Conservation (phyloP, 1,140 invertebrate species). For the Drosophila setifemur region DNA sequence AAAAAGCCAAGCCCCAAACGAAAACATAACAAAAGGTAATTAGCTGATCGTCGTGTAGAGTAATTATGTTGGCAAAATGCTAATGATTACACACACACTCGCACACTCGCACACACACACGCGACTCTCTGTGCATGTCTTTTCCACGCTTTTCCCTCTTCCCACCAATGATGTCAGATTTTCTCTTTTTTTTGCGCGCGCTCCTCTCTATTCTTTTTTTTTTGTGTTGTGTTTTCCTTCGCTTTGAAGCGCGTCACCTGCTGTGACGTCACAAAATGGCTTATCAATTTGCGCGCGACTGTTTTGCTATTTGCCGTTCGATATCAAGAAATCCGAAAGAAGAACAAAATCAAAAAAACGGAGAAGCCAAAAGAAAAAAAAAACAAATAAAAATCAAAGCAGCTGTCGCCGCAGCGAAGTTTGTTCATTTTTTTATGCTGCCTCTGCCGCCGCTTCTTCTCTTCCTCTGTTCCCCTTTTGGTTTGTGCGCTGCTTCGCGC, state of each 20-base stretch:
- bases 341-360: too few species aligned
- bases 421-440: not conserved
- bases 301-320: not conserved
- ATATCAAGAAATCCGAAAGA: not conserved
- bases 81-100: too few species aligned
- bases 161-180: not conserved
- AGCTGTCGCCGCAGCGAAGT: not conserved
- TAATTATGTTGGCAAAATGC: slow-evolving; percentile 34
- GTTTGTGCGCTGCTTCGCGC: slow-evolving; percentile 7
- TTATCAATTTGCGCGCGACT: slow-evolving; percentile 2
- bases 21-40: not conserved
- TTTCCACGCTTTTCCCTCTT: not conserved
- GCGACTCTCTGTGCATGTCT: too few species aligned
- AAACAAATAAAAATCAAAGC: not conserved
- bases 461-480: not conserved
- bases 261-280: slow-evolving; percentile 26
- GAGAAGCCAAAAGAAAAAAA: not conserved
- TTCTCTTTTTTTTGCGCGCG: not conserved
- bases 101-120: too few species aligned
- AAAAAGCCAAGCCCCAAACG: too few species aligned
- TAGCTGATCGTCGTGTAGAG: not conserved
- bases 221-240: not conserved
- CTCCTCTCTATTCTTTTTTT: not conserved
- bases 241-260: slow-evolving; percentile 1
- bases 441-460: not conserved